Conservation (phyloP, 2,113 vertebrate species). For the Ia io region DNA sequence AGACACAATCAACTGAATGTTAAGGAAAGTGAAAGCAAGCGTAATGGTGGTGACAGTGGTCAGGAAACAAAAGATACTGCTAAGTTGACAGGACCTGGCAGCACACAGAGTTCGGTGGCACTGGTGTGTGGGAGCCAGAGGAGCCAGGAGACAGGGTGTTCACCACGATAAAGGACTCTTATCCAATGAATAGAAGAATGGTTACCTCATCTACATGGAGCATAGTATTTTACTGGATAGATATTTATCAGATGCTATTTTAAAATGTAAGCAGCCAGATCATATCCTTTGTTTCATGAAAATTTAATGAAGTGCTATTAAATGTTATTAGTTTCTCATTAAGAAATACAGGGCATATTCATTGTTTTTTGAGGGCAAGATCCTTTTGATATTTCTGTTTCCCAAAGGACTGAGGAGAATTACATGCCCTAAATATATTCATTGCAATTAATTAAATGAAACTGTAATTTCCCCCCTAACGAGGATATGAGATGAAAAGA, state of each 20-base stretch:
- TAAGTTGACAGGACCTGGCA: neutral
- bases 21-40: neutral
- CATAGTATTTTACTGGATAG: neutral
- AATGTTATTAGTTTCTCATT: neutral
- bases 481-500: neutral
- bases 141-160: neutral
- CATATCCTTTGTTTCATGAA: constrained; percentile 9
- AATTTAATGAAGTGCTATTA: neutral
- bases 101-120: neutral
- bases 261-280: neutral
- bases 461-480: neutral
- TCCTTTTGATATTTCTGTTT: neutral
- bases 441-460: neutral
- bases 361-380: neutral
- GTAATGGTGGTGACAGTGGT: neutral
- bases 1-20: neutral
- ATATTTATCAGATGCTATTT: constrained; percentile 14
- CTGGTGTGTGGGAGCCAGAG: neutral
- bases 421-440: neutral
- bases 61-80: neutral
- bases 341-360: neutral
- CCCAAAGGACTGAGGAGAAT: neutral
- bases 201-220: neutral
- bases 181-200: neutral
- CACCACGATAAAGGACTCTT: neutral